Conservation (phyloP, 2,888 invertebrate genomes). For the Neoitamus cyanurus region DNA sequence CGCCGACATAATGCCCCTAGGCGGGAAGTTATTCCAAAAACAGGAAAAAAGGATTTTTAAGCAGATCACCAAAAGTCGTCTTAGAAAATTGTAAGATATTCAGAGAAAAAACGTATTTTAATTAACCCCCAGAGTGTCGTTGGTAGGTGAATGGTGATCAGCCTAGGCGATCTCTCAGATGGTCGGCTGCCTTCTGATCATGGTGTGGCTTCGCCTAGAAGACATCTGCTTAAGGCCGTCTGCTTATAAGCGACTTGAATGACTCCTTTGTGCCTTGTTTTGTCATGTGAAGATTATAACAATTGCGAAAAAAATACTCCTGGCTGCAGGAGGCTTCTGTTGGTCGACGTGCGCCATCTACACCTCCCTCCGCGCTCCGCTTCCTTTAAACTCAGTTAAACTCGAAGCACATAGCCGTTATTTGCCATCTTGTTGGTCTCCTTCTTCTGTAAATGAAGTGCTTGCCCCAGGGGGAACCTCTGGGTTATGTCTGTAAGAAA, state of each 20-base stretch:
- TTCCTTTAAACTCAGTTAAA: background rate
- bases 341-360: background rate
- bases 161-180: background rate
- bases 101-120: background rate
- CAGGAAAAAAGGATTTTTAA: background rate
- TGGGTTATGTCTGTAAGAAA: background rate
- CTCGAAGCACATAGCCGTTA: background rate
- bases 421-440: background rate
- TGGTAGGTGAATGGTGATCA: background rate
- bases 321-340: background rate
- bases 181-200: background rate
- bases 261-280: background rate
- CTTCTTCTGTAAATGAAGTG: background rate
- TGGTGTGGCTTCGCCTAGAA: background rate
- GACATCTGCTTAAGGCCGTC: constrained; percentile 11
- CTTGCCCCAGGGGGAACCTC: background rate
- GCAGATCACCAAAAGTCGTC: background rate
- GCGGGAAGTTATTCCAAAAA: background rate
- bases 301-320: constrained; percentile 18
- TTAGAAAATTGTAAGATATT: background rate
- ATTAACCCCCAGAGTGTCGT: constrained; percentile 7
- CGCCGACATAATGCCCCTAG: background rate
- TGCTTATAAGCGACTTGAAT: background rate
- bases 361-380: background rate
- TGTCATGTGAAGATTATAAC: background rate